phyloP scores from a whole-genome alignment of 1,140 invertebrate genomes.

The Cecropterus lyciades region DNA sequence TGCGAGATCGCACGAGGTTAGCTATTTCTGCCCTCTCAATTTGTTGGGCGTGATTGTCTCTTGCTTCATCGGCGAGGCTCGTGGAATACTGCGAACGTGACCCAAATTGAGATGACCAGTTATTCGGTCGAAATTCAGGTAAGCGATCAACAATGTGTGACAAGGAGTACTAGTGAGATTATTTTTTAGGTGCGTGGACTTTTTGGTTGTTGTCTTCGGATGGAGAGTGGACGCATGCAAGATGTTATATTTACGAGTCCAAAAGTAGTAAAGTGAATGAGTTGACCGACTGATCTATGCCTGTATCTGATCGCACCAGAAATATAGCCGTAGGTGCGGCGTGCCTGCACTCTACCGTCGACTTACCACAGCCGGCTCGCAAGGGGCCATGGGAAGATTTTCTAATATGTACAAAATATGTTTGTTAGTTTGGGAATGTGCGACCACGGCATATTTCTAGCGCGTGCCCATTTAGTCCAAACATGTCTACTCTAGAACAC shows the following conservation, averaged over 20 bases:
- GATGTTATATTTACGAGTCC: neutral
- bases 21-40: constrained; percentile 98
- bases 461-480: constrained; percentile 5
- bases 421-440: constrained; percentile 4
- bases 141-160: constrained; percentile 34
- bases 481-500: constrained; percentile 25
- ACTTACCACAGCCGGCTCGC: neutral
- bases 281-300: neutral
- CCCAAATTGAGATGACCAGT: constrained; percentile 16
- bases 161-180: constrained; percentile 19
- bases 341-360: constrained; percentile 5
- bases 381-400: neutral
- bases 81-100: constrained; percentile 88
- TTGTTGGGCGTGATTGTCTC: constrained; percentile 94
- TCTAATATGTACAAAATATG: constrained; percentile 16
- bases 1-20: constrained; percentile 95
- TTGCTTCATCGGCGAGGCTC: constrained; percentile 92
- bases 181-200: constrained; percentile 1
- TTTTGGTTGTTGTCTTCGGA: constrained; percentile 14
- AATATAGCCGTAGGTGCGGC: constrained; percentile 20
- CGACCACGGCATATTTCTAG: constrained; percentile 25
- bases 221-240: constrained; percentile 33
- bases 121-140: neutral
- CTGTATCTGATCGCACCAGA: constrained; percentile 16
- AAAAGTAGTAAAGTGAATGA: constrained; percentile 3